Conservation (phyloP, 2,888 invertebrate species). For the Diadromus collaris region DNA sequence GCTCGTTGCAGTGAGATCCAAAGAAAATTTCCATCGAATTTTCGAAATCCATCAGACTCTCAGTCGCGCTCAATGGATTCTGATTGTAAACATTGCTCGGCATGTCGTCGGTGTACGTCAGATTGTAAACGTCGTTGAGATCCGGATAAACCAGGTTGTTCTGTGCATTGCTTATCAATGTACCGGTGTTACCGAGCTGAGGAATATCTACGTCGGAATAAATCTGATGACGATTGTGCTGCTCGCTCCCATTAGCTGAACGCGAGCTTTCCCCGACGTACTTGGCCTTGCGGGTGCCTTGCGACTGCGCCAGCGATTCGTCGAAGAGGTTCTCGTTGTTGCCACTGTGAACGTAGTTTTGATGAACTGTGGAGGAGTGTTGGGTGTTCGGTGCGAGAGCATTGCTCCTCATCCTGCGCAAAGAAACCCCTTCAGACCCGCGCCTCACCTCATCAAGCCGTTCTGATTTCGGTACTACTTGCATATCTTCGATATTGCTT, state of each 20-base stretch:
- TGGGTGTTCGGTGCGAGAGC: conserved; percentile 16
- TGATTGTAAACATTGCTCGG: conserved; percentile 46
- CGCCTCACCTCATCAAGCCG: conserved; percentile 13
- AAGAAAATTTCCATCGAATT: conserved; percentile 51
- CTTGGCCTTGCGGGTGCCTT: conserved; percentile 7
- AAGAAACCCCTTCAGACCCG: conserved; percentile 26
- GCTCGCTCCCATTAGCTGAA: neutral
- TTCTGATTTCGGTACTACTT: conserved; percentile 65
- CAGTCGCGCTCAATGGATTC: conserved; percentile 37
- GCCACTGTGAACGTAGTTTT: conserved; percentile 16
- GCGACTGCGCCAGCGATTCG: conserved; percentile 4
- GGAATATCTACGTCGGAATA: conserved; percentile 19
- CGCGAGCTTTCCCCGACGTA: neutral
- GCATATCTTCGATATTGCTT: conserved; percentile 60
- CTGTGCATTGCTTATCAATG: conserved; percentile 48
- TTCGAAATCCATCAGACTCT: conserved; percentile 50
- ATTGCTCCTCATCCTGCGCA: conserved; percentile 28
- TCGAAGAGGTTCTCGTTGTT: conserved; percentile 37
- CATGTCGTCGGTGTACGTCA: conserved; percentile 31
- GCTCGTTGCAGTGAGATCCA: conserved; percentile 32
- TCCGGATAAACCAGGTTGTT: conserved; percentile 57
- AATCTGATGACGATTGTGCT: conserved; percentile 29
- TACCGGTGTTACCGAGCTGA: conserved; percentile 48
- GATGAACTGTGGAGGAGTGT: conserved; percentile 1
- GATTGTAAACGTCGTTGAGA: conserved; percentile 38